Base-by-base conservation (phyloP, 2,888 invertebrate genomes). In the Chelonus formosanus region DNA sequence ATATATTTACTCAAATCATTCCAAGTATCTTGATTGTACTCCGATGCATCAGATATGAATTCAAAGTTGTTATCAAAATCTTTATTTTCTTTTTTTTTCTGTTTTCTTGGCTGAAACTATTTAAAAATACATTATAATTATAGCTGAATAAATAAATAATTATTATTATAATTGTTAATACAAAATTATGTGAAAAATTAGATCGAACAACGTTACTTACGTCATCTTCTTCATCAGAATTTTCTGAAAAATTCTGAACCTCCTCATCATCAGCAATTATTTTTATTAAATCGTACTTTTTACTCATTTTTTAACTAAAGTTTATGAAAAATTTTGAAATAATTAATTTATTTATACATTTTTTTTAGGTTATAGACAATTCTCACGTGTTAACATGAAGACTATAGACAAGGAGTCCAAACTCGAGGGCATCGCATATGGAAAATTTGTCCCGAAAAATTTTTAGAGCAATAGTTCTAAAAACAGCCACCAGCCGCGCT, bases 251-350 rank as follows among this genome's bases (percentile, higher is more conserved):
- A 85, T 94, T 87, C 74, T 92, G 90, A 0, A 96, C 90, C 80
- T 93, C 92, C 63, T 93, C 91, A 71, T 92, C 92, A 69, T 95
- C 95, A 47, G 90, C 88, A 67, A 96, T 96, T 0, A 96, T 96
- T 85, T 90, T 89, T 64, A 96, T 91, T 71, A 95, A 86, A 72
- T 91, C 92, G 43, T 85, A 86, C n/a, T 52, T 32, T 40, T 40
- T 40, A 40, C 40, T 6, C 40, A 40, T 40, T 5, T 40, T 40
- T 40, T 5, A 40, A 5, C 40, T 5, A 40, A 20, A 20, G 20
- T 20, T 20, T 20, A 40, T 40, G 40, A 40, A 40, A 40, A 40
- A 20, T 20, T 20, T 20, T 20, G 1, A 20, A 20, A 20, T 20
- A 20, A 20, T 20, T 2, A 20, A 20, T 20, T 20, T 20, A 20